Conservation (phyloP, 1,140 invertebrate genomes). For the Pristionchus pacificus region DNA sequence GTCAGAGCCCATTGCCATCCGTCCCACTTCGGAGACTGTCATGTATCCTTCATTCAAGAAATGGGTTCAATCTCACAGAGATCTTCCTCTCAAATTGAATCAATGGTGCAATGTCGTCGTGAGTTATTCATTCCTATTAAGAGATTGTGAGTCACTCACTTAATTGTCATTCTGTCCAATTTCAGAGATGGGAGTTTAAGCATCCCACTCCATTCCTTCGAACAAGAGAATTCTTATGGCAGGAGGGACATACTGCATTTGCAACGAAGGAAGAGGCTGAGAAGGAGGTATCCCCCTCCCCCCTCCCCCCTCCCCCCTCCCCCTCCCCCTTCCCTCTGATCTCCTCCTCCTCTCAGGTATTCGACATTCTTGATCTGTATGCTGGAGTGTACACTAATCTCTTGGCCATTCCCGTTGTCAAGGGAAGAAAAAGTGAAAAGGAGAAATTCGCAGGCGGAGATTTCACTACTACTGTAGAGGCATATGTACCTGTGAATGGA, state of each 20-base stretch:
- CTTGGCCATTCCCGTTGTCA: conserved; percentile 87
- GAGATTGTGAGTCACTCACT: not conserved
- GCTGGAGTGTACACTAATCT: conserved; percentile 81
- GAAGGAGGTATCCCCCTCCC: conserved; percentile 74
- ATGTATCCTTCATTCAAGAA: conserved; percentile 98
- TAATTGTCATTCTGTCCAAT: too few relatives aligned
- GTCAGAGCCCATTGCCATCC: conserved; percentile 93
- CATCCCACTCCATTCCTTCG: conserved; percentile 96
- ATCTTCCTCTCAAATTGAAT: conserved; percentile 89
- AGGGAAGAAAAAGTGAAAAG: conserved; percentile 85
- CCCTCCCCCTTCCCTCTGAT: too few relatives aligned
- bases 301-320: too few relatives aligned
- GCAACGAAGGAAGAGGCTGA: conserved; percentile 76
- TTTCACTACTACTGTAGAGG: conserved; percentile 94
- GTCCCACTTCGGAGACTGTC: conserved; percentile 96
- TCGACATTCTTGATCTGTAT: conserved; percentile 72
- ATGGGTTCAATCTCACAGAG: conserved; percentile 95
- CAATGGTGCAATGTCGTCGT: conserved; percentile 98
- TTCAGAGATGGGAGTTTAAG: conserved; percentile 96
- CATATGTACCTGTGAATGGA: conserved; percentile 86
- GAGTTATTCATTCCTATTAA: conserved; percentile 42
- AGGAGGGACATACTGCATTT: conserved; percentile 93
- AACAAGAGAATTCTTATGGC: conserved; percentile 97
- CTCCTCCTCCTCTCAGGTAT: conserved; percentile 33
- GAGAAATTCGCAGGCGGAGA: conserved; percentile 98